Percentiles rank a stretch among this genome's conserved stretches.
Conservation (phyloP, 2,113 vertebrate species). For the Meles meles region DNA sequence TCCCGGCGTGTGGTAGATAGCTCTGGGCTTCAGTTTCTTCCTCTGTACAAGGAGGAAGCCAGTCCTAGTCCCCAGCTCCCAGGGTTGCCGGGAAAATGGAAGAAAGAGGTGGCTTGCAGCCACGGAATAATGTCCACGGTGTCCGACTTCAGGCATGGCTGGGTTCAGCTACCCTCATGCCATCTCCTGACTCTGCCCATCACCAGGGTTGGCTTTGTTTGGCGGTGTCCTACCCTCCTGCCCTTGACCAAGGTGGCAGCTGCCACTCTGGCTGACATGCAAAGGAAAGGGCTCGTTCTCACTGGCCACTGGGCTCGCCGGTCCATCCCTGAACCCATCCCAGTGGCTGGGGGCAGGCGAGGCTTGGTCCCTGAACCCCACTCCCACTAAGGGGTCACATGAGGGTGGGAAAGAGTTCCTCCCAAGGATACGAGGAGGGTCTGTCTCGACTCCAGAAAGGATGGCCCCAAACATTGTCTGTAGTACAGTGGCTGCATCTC, state of each 20-base stretch:
- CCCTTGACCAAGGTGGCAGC: not conserved
- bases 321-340: not conserved
- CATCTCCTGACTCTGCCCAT: not conserved
- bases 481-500: not conserved
- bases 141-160: not conserved
- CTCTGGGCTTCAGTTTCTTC: not conserved
- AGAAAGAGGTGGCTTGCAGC: not conserved
- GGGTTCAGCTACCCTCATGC: not conserved
- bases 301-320: not conserved
- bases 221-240: not conserved
- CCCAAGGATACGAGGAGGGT: not conserved
- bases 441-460: not conserved
- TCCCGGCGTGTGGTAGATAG: accelerated
- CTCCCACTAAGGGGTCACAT: not conserved
- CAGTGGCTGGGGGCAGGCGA: not conserved
- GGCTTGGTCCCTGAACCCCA: not conserved
- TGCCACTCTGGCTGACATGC: not conserved
- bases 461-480: not conserved
- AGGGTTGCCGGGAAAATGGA: not conserved
- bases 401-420: not conserved
- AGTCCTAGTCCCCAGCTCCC: not conserved
- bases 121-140: not conserved
- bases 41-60: not conserved
- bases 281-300: not conserved
- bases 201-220: not conserved